Percentiles rank a stretch among this genome's conserved stretches.
Evolutionary conservation across 2,888 invertebrate species (phyloP).

Genomic region (Panopea generosa): DNA sequence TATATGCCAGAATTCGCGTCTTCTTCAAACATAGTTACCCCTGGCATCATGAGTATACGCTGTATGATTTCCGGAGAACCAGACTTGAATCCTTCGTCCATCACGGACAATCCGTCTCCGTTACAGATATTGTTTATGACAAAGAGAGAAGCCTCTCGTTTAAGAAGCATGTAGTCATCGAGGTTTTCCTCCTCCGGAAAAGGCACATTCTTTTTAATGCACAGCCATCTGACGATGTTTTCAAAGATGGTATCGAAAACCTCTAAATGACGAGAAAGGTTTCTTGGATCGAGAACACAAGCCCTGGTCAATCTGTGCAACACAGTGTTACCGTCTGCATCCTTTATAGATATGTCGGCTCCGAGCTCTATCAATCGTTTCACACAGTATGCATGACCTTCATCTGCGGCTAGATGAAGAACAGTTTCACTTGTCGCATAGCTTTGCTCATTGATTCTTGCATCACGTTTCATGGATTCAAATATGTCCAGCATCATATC

Average conservation of each 20-base stretch:
- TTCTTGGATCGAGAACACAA: conserved; percentile 57
- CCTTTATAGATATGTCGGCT: conserved; percentile 68
- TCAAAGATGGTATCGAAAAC: conserved; percentile 69
- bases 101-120: conserved; percentile 72
- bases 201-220: conserved; percentile 68
- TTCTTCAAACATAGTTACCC: conserved; percentile 72
- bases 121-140: conserved; percentile 75
- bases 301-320: conserved; percentile 76
- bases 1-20: conserved; percentile 25
- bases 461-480: conserved; percentile 76
- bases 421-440: conserved; percentile 66
- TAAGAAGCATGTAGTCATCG: conserved; percentile 39
- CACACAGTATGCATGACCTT: conserved; percentile 63
- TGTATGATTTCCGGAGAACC: conserved; percentile 76
- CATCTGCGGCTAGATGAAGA: conserved; percentile 73
- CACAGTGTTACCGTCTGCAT: conserved; percentile 77
- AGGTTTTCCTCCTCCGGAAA: conserved; percentile 72
- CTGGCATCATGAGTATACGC: conserved; percentile 73
- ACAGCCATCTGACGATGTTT: conserved; percentile 78
- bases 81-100: conserved; percentile 74
- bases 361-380: conserved; percentile 62
- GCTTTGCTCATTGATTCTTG: conserved; percentile 76
- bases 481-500: conserved; percentile 78
- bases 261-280: conserved; percentile 58
- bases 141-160: conserved; percentile 69